Evolutionary conservation across 2,888 invertebrate genomes (phyloP).

Genomic region (Andrena bucephala): DNA sequence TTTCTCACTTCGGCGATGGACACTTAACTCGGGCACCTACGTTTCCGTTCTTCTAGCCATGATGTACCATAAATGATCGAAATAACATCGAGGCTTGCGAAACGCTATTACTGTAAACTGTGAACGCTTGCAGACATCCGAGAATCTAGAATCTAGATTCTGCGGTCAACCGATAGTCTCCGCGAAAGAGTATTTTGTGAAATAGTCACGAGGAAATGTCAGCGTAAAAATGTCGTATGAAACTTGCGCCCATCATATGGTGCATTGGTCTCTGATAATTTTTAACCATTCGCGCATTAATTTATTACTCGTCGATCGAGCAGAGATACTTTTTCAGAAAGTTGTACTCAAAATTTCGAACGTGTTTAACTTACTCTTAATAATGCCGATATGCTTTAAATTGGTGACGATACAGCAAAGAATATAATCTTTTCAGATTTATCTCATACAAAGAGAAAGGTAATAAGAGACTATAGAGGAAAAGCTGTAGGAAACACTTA

Average conservation of each 20-base stretch:
- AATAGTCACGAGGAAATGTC: neutral
- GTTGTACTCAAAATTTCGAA: too few relatives aligned
- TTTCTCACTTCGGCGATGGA: neutral
- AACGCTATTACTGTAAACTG: constrained; percentile 21
- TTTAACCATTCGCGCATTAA: too few relatives aligned
- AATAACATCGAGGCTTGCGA: neutral
- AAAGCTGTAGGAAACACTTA: too few relatives aligned
- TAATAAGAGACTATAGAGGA: too few relatives aligned
- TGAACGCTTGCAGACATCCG: constrained; percentile 16
- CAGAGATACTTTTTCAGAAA: too few relatives aligned
- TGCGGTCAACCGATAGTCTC: constrained; percentile 38
- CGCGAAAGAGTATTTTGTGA: constrained; percentile 27
- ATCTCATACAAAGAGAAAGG: too few relatives aligned
- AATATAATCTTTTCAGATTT: too few relatives aligned
- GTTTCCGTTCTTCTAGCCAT: neutral
- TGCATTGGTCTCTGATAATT: neutral
- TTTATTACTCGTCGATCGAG: too few relatives aligned
- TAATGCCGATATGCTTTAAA: too few relatives aligned
- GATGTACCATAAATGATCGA: neutral
- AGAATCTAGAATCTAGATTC: constrained; percentile 50
- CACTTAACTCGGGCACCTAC: neutral
- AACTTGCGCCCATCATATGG: neutral
- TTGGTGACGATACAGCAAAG: too few relatives aligned
- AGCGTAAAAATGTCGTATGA: neutral
- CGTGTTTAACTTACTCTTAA: too few relatives aligned